Percentiles rank a stretch among this genome's conserved stretches.
phyloP scores from a whole-genome alignment of 37 sponge, comb jelly and placozoan genomes.

The Chondrilla cf. caribensis region DNA sequence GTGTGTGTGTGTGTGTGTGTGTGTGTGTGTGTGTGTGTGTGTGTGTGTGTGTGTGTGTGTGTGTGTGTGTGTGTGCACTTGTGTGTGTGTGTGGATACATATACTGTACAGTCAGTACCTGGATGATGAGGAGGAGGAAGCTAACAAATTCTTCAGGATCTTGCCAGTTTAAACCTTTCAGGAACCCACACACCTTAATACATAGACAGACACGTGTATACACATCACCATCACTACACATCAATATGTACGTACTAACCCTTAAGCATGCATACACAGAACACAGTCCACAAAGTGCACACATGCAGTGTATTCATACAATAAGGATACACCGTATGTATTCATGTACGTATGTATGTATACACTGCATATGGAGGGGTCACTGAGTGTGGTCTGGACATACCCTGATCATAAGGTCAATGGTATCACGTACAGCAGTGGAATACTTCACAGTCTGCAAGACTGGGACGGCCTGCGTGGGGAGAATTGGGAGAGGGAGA shows the following conservation, averaged over 20 bases:
- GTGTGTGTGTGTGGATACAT: too few species aligned
- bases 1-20: too few species aligned
- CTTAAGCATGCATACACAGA: neutral
- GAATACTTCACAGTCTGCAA: constrained; percentile 5
- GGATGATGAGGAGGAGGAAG: neutral
- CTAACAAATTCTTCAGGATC: neutral
- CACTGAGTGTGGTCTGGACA: neutral
- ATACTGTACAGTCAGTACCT: too few species aligned
- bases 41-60: too few species aligned
- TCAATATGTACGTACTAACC: too few species aligned
- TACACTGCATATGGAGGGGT: too few species aligned
- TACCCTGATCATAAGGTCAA: constrained; percentile 9
- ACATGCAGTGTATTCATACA: neutral
- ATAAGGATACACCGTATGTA: too few species aligned
- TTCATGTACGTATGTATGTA: too few species aligned
- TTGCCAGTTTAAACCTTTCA: neutral
- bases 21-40: too few species aligned
- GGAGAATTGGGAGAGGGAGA: neutral
- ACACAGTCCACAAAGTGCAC: neutral
- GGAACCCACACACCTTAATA: constrained; percentile 6
- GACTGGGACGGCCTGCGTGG: neutral
- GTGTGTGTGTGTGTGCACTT: too few species aligned
- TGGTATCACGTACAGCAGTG: constrained; percentile 19
- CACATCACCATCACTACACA: too few species aligned
- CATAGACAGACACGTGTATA: constrained; percentile 7